Evolutionary conservation across 2,797 vertebrate species (phyloP).

Genomic region (Alcedo quadribrachys): DNA sequence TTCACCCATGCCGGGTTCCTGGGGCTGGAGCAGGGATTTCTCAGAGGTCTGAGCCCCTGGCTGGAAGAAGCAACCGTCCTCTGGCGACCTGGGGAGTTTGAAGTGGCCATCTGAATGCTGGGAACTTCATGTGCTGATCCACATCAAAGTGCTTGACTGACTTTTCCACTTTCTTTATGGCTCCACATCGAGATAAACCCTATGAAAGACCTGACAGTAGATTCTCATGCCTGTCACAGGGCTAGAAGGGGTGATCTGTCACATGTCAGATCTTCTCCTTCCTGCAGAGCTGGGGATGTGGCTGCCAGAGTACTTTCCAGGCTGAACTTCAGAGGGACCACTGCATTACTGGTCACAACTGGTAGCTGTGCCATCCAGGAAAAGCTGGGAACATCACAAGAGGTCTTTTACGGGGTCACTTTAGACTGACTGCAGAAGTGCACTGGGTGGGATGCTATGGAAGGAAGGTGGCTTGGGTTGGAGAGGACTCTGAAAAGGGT

Average conservation of each 20-base stretch:
- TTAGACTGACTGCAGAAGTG: background rate
- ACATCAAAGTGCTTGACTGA: conserved; percentile 28
- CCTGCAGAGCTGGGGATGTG: accelerated
- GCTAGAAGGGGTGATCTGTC: background rate
- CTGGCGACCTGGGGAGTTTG: background rate
- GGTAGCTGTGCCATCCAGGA: background rate
- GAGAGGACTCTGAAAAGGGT: background rate
- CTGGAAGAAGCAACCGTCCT: background rate
- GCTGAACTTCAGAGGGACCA: background rate
- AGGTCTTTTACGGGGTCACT: background rate
- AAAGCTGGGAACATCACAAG: background rate
- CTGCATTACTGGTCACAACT: background rate
- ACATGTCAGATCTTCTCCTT: background rate
- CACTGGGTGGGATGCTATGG: background rate
- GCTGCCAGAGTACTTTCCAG: accelerated
- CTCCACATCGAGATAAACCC: background rate
- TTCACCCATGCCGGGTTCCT: background rate
- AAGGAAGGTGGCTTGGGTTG: background rate
- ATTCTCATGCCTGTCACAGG: conserved; percentile 24
- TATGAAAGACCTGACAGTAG: background rate
- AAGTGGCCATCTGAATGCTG: background rate
- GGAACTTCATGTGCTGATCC: background rate
- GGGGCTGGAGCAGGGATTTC: background rate
- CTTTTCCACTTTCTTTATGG: background rate
- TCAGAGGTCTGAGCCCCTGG: background rate